These are phyloP conservation scores for Opisthograptis luteolata DNA, from an alignment of 2,888 invertebrate genomes.

Conservation along the genomic window DNA sequence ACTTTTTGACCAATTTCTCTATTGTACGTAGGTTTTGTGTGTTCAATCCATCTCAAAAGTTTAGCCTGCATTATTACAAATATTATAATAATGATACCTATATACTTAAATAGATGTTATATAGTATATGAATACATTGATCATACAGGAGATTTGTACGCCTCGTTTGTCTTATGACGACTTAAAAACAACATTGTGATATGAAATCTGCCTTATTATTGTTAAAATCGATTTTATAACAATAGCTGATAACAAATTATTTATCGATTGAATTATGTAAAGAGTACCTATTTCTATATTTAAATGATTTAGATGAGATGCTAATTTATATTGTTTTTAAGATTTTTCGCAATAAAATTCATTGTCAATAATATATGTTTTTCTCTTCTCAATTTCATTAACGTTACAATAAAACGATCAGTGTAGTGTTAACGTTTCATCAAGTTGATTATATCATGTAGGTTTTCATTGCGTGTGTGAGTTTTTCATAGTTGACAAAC, in stretches of 20 bases:
- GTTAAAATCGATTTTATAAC: constrained; percentile 9
- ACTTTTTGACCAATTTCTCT: too few relatives aligned
- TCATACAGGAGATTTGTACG: background rate
- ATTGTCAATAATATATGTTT: constrained; percentile 49
- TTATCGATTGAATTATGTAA: constrained; percentile 7
- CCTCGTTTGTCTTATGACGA: background rate
- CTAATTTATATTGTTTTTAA: constrained; percentile 62
- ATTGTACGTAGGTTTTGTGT: too few relatives aligned
- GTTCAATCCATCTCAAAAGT: too few relatives aligned
- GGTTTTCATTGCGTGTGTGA: too few relatives aligned
- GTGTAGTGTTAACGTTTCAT: too few relatives aligned
- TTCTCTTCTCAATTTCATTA: too few relatives aligned
- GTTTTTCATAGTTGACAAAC: too few relatives aligned
- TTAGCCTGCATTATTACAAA: too few relatives aligned
- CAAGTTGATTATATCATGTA: too few relatives aligned
- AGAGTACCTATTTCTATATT: constrained; percentile 18
- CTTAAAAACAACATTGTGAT: constrained; percentile 67
- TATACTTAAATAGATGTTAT: too few relatives aligned
- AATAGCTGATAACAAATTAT: constrained; percentile 28
- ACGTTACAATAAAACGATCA: too few relatives aligned
- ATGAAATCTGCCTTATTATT: constrained; percentile 66
- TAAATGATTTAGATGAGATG: constrained; percentile 45
- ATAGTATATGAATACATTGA: too few relatives aligned
- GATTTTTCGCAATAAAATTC: constrained; percentile 59
- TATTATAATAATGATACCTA: constrained; percentile 20